Base-by-base conservation (phyloP, 1,140 invertebrate genomes). In the Diorhabda elongata region DNA sequence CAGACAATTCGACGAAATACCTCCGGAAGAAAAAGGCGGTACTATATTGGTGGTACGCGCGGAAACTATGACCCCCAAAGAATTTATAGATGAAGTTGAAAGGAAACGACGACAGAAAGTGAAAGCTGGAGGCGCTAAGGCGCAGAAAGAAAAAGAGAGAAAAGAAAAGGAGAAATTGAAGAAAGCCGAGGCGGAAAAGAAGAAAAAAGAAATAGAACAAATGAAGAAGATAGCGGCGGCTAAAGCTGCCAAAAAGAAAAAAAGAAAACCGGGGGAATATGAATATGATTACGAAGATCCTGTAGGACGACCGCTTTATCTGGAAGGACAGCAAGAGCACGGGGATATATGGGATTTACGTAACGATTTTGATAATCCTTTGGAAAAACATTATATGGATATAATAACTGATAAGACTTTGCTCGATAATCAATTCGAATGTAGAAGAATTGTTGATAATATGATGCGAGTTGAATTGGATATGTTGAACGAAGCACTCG, bases 391-490 rank as follows among this genome's bases (percentile, higher is more conserved):
- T 42, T 85, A 85, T 56, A 76, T 84, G 52, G 82, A 87, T 57
- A 71, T 86, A 64, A 83, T 88, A 1, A 82, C 73, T 2, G 83
- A 84, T 6, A 74, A 83, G n/a, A 74, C 85, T 47, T 83, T 80
- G 67, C 81, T 83, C 41, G 82, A 86, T 65, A 76, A 86, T 59
- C 86, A 88, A 71, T 64, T 85, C 47, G 84, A 87, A 69, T 77
- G 86, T 41, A 78, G 87, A 3, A 69, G 74, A 61, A 74, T 82
- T 5, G 85, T 87, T 0, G 87, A 89, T 69, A 85, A 87, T 62
- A 67, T 83, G 41, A 87, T 88, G 86, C 78, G 82, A 64, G 44
- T 85, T 0, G 87, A 88, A 71, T 79, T 87, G 60, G 80, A 84
- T 57, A 66, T 81, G 43, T 71, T 89, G 4, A 82, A 85, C 57